These are phyloP conservation scores for Diogma glabrata DNA, from an alignment of 2,888 invertebrate species.

Conservation along the genomic window DNA sequence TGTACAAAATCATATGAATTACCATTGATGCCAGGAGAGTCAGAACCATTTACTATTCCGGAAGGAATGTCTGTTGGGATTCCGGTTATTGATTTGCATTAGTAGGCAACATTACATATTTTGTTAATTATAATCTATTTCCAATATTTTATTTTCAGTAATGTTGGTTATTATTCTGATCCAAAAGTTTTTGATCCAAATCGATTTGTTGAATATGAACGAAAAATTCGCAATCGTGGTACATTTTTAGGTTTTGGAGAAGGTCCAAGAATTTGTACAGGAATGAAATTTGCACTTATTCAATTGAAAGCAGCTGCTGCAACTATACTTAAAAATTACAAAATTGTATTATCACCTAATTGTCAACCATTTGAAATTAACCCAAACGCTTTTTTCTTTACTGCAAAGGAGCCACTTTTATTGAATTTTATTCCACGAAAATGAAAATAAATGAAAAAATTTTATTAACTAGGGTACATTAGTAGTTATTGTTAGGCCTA, in stretches of 20 bases:
- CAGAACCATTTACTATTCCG: constrained; percentile 20
- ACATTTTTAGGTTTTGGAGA: constrained; percentile 27
- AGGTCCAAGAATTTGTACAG: constrained; percentile 26
- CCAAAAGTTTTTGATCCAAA: constrained; percentile 35
- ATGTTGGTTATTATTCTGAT: constrained; percentile 31
- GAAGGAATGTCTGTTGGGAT: constrained; percentile 27
- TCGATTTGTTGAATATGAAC: constrained; percentile 29
- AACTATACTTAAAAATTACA: constrained; percentile 20
- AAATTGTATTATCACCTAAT: constrained; percentile 22
- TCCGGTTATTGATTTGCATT: constrained; percentile 29
- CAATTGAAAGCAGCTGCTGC: constrained; percentile 22
- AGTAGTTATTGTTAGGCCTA: too few species aligned
- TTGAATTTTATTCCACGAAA: constrained; percentile 11
- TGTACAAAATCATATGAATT: constrained; percentile 15
- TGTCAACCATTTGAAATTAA: constrained; percentile 22
- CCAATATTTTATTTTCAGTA: constrained; percentile 19
- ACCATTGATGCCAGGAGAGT: constrained; percentile 6
- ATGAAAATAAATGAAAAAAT: too few species aligned
- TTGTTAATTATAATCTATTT: too few species aligned
- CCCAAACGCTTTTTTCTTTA: constrained; percentile 17
- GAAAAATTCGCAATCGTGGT: constrained; percentile 23
- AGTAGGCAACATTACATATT: constrained; percentile 11
- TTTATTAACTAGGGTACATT: too few species aligned
- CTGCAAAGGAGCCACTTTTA: constrained; percentile 7
- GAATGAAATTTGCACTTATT: constrained; percentile 22